Base-by-base conservation (phyloP, 2,888 invertebrate genomes). In the Xestia c-nigrum region DNA sequence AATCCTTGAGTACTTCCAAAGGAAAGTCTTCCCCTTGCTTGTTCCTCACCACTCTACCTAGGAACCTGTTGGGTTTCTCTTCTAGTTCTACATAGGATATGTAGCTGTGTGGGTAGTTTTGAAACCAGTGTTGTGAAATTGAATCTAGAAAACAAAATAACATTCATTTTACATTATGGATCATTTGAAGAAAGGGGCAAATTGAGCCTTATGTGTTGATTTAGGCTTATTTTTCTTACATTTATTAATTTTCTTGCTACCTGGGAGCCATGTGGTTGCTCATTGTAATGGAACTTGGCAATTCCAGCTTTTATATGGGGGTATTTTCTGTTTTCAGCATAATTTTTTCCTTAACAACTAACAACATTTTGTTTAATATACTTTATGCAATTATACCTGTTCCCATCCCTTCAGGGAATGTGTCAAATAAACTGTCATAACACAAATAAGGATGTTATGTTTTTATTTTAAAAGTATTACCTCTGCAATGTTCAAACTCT, bases 401-500 rank as follows among this genome's bases (percentile, higher is more conserved):
- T 55, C 52, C n/a, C n/a, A 21, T 4, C 21, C 52, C n/a, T n/a
- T 47, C 5, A 1, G 16, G 47, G 5, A 21, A 43, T 21, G 52
- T 21, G 9, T 50, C 19, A 6, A 50, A 50, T 19, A 50, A 21
- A 50, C 50, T 50, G 50, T 50, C 6, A 1, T 19, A 50, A 52
- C 52, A 50, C 21, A 52, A 52, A n/a, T 9, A 52, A 16, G 16
- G 59, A 31, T 31, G 31, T 59, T 59, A 19, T 31, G 7, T 7
- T 64, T 38, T 61, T 3, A 21, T 46, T 38, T 31, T 4, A 24
- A n/a, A n/a, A 50, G 12, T 24, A 61, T 90, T 93, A 97, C 98
- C 97, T 92, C 97, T 96, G 68, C 96, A 91, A 92, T 98, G 97
- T 81, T 98, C 97, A 93, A 97, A 98, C 31, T 97, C 97, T 68